A percentile compares a stretch with the other conserved stretches of the same genome.
These are phyloP conservation scores for Anser brachyrhynchus DNA, from an alignment of 2,113 vertebrate species.

Conservation along the genomic window DNA sequence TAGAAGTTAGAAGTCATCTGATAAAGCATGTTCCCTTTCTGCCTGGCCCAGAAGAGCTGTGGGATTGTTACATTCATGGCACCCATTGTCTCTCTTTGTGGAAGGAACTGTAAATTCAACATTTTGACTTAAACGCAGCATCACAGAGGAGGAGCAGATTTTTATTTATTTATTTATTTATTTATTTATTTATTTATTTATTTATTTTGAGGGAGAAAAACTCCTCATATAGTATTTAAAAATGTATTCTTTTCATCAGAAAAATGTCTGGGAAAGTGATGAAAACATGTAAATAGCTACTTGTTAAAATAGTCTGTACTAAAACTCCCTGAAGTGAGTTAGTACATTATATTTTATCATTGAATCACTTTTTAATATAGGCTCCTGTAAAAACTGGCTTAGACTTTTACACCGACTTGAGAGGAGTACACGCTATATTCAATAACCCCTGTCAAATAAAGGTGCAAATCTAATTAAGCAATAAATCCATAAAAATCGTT, in stretches of 20 bases:
- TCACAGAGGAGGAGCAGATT: neutral
- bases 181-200: neutral
- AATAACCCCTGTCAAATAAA: constrained; percentile 66
- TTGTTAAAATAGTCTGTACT: neutral
- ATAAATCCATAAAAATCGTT: constrained; percentile 68
- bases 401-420: constrained; percentile 32
- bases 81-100: neutral
- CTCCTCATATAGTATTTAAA: neutral
- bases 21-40: neutral
- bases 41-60: neutral
- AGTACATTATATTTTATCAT: constrained; percentile 35
- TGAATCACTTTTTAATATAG: constrained; percentile 47
- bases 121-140: neutral
- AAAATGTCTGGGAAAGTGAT: neutral
- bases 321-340: constrained; percentile 21
- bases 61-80: neutral
- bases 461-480: constrained; percentile 66
- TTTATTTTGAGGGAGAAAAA: neutral
- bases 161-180: too few relatives aligned
- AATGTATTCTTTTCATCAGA: neutral
- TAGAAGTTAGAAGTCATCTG: neutral
- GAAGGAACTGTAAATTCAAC: neutral
- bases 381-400: constrained; percentile 38
- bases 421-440: neutral
- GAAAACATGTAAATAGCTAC: neutral